phyloP scores from a whole-genome alignment of 2,797 vertebrate genomes.

The Urocyon cinereoargenteus region DNA sequence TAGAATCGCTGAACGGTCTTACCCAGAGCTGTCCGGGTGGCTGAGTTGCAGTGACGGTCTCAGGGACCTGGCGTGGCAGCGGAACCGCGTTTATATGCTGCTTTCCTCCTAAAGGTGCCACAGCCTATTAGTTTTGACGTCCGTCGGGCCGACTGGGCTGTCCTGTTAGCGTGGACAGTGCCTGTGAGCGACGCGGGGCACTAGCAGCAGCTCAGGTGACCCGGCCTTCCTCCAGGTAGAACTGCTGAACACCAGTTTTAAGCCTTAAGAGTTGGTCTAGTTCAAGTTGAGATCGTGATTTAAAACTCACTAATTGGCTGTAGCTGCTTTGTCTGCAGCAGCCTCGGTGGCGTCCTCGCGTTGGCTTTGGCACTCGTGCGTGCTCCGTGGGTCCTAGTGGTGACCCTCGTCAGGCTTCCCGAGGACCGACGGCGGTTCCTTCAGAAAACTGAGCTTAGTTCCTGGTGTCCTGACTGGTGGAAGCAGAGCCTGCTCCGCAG shows the following conservation, averaged over 20 bases:
- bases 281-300: not conserved
- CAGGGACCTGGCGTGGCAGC: not conserved
- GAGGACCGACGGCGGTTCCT: fast-evolving
- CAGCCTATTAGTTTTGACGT: not conserved
- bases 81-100: fast-evolving
- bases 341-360: fast-evolving
- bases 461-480: not conserved
- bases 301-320: not conserved
- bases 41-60: not conserved
- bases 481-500: not conserved
- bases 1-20: not conserved
- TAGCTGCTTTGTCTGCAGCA: fast-evolving
- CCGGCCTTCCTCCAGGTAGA: not conserved
- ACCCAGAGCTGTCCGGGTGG: not conserved
- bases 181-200: not conserved
- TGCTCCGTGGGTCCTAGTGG: fast-evolving
- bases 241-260: not conserved
- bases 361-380: too few relatives aligned
- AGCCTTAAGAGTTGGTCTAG: not conserved
- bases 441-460: fast-evolving
- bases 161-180: not conserved
- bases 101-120: not conserved
- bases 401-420: fast-evolving
- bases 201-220: not conserved
- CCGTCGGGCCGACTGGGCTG: not conserved